Evolutionary conservation across 2,888 invertebrate genomes (phyloP), one percentile per base, ranked within the genome.

Genomic region (Scotopteryx bipunctaria): DNA sequence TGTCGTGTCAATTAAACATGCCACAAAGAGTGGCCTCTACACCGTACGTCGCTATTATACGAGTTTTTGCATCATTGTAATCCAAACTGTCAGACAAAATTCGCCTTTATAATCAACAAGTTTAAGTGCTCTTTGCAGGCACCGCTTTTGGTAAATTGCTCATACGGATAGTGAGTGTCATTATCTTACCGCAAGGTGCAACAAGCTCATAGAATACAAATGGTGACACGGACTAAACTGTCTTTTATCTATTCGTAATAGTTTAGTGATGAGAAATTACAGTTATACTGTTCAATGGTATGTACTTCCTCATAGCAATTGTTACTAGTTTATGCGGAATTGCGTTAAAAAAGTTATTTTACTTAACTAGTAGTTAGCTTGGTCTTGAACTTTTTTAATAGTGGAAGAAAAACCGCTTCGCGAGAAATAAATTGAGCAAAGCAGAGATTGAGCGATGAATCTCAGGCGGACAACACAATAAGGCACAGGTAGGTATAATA

Each of bases 41-140:
- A 43, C 54, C 42, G 42, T 47, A 52, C 43, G 46, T 48, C 59
- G 55, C 58, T 59, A 66, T 69, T 67, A 52, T 36, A 64, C 55
- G 49, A 52, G 66, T 68, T 69, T 70, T 71, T 67, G 66, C 71
- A 64, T 68, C 69, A 71, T 62, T 61, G 57, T 56, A 59, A 61
- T 51, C 9, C 23, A 29, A 35, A 19, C 13, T 0, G 5, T 27
- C 21, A 49, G 13, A 35, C 35, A 33, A 62, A 57, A 48, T 3
- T 8, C 49, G 41, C 35, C 32, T 45, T 48, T 58, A 60, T 51
- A n/a, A 2, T 36, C 17, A 29, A 15, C 5, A 1, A 1, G 3
- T 33, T 38, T 55, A 52, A 44, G 52, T 42, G 25, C 15, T 43
- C 33, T 44, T 37, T 53, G 33, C 33, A 3, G 5, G 25, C 15